phyloP scores from a whole-genome alignment of 2,888 invertebrate species.

The Theretra japonica region DNA sequence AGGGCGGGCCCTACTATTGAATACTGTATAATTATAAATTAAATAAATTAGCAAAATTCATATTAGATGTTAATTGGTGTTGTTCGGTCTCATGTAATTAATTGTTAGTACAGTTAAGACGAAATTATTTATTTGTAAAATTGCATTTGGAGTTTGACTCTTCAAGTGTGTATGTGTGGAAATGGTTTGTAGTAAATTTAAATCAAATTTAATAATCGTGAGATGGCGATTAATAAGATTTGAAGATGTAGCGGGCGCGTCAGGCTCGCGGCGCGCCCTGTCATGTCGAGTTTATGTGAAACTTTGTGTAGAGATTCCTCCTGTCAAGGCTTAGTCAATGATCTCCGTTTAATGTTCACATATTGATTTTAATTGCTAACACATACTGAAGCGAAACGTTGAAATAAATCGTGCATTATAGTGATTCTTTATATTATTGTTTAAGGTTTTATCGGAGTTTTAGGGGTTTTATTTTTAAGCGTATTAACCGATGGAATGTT shows the following conservation, averaged over 20 bases:
- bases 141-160: slow-evolving; percentile 9
- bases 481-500: slow-evolving; percentile 74
- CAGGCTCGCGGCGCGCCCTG: not conserved
- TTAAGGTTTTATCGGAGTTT: slow-evolving; percentile 67
- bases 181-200: not conserved
- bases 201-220: slow-evolving; percentile 31
- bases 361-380: slow-evolving; percentile 39
- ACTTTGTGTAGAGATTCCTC: slow-evolving; percentile 45
- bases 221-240: slow-evolving; percentile 26
- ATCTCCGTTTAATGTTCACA: slow-evolving; percentile 63
- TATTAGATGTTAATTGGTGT: slow-evolving; percentile 19
- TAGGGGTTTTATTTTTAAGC: slow-evolving; percentile 66
- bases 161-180: slow-evolving; percentile 1
- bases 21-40: slow-evolving; percentile 5
- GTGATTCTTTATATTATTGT: slow-evolving; percentile 40
- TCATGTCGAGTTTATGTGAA: slow-evolving; percentile 25
- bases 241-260: not conserved
- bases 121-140: slow-evolving; percentile 19
- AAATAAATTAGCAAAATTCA: slow-evolving; percentile 16
- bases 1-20: slow-evolving; percentile 26
- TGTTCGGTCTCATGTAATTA: slow-evolving; percentile 25
- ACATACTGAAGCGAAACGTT: slow-evolving; percentile 21
- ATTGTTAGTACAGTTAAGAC: slow-evolving; percentile 5
- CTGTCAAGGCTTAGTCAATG: slow-evolving; percentile 58
- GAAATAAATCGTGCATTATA: slow-evolving; percentile 23